Base-by-base conservation (phyloP, 2,797 vertebrate genomes). In the Pipistrellus pipistrellus region DNA sequence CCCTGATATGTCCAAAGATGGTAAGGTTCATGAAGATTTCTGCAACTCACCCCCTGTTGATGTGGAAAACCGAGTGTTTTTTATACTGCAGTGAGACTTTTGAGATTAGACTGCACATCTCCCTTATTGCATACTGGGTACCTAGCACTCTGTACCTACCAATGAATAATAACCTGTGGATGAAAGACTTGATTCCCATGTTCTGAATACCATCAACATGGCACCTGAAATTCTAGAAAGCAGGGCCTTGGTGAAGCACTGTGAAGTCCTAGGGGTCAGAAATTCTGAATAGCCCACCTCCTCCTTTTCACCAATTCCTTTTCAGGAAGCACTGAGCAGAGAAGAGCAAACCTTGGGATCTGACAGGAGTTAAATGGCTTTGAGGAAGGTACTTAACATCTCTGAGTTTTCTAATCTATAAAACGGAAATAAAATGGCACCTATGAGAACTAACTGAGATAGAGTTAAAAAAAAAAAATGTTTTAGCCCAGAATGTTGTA, bases 381-480 rank as follows among this genome's bases (percentile, higher is more conserved):
- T 51, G 57, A 82, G 53, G 30, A 68, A 57, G 17, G 68, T 44
- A 17, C 9, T 71, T 91, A 73, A 72, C n/a, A 25, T 91, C 64
- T 77, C 35, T 48, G 53, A 68, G 30, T 91, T 92, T 93, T 77
- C 57, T 82, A 44, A 78, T 88, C 17, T 95, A 1, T 85, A 82
- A 85, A 85, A 64, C 32, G 25, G 15, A 35, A 76, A 91, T 62
- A 27, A 80, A 92, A 51, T 46, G 32, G 66, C 76, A 72, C 25
- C 77, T 93, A 9, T 27, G 44, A 93, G 35, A 55, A 27, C 78
- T 69, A 53, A 71, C 44, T 59, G 53, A 80, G 35, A 71, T 18
- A 64, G 48, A 69, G 7, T 59, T 44, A 44, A 44, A 44, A 69
- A n/a, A n/a, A 41, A 20, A 30, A 77, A 81, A 87, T 32, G 23